These are phyloP conservation scores for Cassiopea xamachana DNA, from an alignment of 30 jellyfish, hydroid and myxozoan species.

Conservation along the genomic window DNA sequence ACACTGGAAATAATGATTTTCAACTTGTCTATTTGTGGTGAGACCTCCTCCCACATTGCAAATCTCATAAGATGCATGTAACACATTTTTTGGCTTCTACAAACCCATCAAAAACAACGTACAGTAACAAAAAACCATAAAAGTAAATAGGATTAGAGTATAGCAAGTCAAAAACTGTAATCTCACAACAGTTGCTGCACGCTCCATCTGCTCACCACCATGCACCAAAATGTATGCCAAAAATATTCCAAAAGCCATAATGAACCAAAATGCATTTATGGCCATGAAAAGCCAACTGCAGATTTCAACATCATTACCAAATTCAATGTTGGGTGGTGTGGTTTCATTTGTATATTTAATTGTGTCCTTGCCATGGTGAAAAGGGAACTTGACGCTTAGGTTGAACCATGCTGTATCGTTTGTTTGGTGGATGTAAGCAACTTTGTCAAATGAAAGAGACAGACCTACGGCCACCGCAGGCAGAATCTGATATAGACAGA, in stretches of 20 bases:
- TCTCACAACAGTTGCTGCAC: slow-evolving; percentile 56
- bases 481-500: slow-evolving; percentile 8
- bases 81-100: too few species aligned
- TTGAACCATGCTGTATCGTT: slow-evolving; percentile 68
- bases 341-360: slow-evolving; percentile 47
- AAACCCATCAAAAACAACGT: too few species aligned
- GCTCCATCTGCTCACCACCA: slow-evolving; percentile 67
- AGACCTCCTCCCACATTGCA: too few species aligned
- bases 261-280: slow-evolving; percentile 40
- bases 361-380: slow-evolving; percentile 53
- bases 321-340: slow-evolving; percentile 20
- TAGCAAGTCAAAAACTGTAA: neutral
- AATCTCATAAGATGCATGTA: too few species aligned
- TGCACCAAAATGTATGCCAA: slow-evolving; percentile 44
- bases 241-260: slow-evolving; percentile 41
- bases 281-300: slow-evolving; percentile 70
- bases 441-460: slow-evolving; percentile 36
- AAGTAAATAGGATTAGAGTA: neutral
- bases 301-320: slow-evolving; percentile 48
- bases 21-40: neutral
- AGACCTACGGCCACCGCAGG: slow-evolving; percentile 63
- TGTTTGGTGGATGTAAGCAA: slow-evolving; percentile 57
- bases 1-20: neutral
- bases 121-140: too few species aligned
- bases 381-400: slow-evolving; percentile 58